A percentile compares a stretch with the other conserved stretches of the same genome.
Conservation (phyloP, 2,888 invertebrate species). For the Sinodicranocentrus sp. region DNA sequence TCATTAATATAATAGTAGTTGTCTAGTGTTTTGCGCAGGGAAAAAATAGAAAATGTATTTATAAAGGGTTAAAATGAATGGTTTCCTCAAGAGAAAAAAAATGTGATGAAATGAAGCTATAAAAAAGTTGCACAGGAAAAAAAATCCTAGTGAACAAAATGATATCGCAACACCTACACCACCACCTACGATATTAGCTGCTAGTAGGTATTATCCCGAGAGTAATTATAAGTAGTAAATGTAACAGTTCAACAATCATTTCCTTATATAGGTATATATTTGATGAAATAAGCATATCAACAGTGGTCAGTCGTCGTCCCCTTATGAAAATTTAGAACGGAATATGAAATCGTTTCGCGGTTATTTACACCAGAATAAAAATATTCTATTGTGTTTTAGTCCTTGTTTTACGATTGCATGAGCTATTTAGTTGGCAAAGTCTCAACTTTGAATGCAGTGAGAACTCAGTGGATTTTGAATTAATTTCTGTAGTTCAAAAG, state of each 20-base stretch:
- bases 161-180: neutral
- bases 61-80: neutral
- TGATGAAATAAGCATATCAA: no score
- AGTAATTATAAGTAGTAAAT: neutral
- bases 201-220: neutral
- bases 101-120: slow-evolving; percentile 24
- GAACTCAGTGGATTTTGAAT: neutral
- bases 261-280: neutral
- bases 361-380: no score
- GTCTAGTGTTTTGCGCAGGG: neutral
- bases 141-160: neutral
- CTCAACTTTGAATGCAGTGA: neutral
- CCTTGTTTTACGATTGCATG: no score
- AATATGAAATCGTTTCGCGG: no score
- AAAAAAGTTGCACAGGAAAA: slow-evolving; percentile 1
- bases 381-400: neutral
- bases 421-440: slow-evolving; percentile 10
- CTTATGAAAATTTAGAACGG: neutral
- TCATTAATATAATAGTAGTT: slow-evolving; percentile 9
- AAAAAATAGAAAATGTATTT: neutral
- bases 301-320: no score
- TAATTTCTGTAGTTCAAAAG: neutral
- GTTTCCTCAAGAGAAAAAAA: slow-evolving; percentile 19
- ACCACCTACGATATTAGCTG: neutral
- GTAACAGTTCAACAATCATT: slow-evolving; percentile 8